Percentiles rank a stretch among this genome's conserved stretches.
Evolutionary conservation across 1,140 invertebrate genomes (phyloP).

Genomic region (Drosophila busckii): DNA sequence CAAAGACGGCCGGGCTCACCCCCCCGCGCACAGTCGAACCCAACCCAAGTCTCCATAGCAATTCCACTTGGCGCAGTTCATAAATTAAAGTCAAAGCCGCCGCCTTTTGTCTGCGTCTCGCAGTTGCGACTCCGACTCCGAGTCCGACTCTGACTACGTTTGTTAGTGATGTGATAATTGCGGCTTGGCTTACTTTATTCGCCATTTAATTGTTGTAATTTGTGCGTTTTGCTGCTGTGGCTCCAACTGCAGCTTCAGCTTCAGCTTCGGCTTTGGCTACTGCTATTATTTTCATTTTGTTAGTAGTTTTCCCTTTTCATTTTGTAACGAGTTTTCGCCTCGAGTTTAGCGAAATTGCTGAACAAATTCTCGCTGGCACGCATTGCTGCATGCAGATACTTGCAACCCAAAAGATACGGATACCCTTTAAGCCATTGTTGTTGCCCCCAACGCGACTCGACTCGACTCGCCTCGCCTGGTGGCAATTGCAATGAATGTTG

Average conservation of each 20-base stretch:
- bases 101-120: constrained; percentile 11
- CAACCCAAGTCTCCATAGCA: not conserved
- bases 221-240: constrained; percentile 38
- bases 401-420: constrained; percentile 20
- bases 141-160: constrained; percentile 18
- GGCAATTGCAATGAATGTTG: constrained; percentile 75
- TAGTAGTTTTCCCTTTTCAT: constrained; percentile 66
- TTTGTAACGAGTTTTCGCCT: constrained; percentile 41
- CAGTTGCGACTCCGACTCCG: not conserved
- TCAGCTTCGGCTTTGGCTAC: not conserved
- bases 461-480: constrained; percentile 22
- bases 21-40: not conserved
- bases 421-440: constrained; percentile 52
- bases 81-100: constrained; percentile 61
- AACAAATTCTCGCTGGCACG: constrained; percentile 75
- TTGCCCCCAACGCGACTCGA: not conserved
- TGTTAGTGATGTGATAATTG: constrained; percentile 71
- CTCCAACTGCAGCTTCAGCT: constrained; percentile 2
- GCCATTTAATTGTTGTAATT: constrained; percentile 77
- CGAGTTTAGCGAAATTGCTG: constrained; percentile 64
- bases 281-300: constrained; percentile 16
- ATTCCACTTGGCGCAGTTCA: constrained; percentile 51
- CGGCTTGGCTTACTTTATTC: constrained; percentile 75
- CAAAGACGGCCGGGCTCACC: constrained; percentile 7
- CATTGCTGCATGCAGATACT: constrained; percentile 60